Evolutionary conservation across 2,113 vertebrate genomes (phyloP), one percentile per base, ranked within the genome.

Genomic region (Aleadryas rufinucha): DNA sequence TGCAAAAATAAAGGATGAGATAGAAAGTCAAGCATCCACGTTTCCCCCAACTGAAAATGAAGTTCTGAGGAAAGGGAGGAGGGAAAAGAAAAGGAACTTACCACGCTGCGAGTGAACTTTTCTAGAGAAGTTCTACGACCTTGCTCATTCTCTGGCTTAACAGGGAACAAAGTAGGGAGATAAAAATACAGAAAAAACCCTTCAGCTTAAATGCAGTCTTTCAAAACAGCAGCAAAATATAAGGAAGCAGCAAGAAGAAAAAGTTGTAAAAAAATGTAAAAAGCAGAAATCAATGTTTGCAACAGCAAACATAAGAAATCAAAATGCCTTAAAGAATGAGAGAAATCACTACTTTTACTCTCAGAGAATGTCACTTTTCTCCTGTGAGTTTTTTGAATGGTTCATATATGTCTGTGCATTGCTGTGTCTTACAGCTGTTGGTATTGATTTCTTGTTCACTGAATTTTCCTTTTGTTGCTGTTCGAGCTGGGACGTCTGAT

Each of bases 21-120:
- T 69, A 91, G 88, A 79, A 94, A 68, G n/a, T 61, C 41, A 88
- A 93, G 85, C 77, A 88, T 71, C 57, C 49, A 49, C 28, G 64
- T 75, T 64, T 47, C 18, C 63, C 87, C 56, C 92, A 96, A 19
- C 54, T 83, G 41, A 95, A 96, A 95, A 84, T 87, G 78, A 95
- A 95, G 66, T 84, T 87, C 86, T 83, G 88, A 93, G 94, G 75
- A 96, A 94, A 97, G 17, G 47, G 92, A 95, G 92, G 95, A 94
- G 87, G 93, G 94, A 90, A 95, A 95, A 95, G 89, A 97, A 90
- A 93, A 97, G 89, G 95, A 97, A 99, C 99, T 99, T 99, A 99
- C 99, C 99, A 99, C 97, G 10, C 99, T 99, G 98, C 99, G 99
- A 95, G 99, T 99, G 98, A 99, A 99, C 98, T 99, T 99, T 99